Percentiles rank a stretch among this genome's conserved stretches.
Conservation (phyloP, 2,113 vertebrate species). For the Tichodroma muraria region DNA sequence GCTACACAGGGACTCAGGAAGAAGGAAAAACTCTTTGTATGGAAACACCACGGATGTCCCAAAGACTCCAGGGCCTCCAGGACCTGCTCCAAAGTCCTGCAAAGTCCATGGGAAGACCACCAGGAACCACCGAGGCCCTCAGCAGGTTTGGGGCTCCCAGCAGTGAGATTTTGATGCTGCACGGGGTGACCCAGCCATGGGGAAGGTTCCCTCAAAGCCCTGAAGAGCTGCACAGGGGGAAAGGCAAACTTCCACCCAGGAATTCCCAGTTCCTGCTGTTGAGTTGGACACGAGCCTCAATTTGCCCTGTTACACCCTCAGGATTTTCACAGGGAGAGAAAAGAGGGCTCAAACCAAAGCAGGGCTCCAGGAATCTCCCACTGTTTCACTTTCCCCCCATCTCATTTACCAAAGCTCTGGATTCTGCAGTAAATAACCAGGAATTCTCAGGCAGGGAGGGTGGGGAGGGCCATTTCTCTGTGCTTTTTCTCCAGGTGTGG, state of each 20-base stretch:
- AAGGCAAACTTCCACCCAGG: background rate
- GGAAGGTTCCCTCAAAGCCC: background rate
- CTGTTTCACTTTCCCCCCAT: background rate
- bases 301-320: accelerated
- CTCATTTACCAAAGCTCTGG: accelerated
- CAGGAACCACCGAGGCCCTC: background rate
- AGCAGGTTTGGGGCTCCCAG: background rate
- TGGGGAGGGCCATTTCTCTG: background rate
- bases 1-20: background rate
- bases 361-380: background rate
- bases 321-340: no score
- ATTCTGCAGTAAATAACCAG: accelerated
- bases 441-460: background rate
- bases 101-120: background rate
- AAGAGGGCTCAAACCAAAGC: background rate
- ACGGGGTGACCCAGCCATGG: accelerated
- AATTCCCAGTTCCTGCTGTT: background rate
- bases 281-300: accelerated
- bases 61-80: background rate
- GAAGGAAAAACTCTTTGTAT: background rate
- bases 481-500: background rate
- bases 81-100: background rate
- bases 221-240: accelerated
- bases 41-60: background rate
- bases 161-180: accelerated